These are phyloP conservation scores for Chaenodraco wilsoni DNA, from an alignment of 2,797 vertebrate genomes.

Conservation along the genomic window DNA sequence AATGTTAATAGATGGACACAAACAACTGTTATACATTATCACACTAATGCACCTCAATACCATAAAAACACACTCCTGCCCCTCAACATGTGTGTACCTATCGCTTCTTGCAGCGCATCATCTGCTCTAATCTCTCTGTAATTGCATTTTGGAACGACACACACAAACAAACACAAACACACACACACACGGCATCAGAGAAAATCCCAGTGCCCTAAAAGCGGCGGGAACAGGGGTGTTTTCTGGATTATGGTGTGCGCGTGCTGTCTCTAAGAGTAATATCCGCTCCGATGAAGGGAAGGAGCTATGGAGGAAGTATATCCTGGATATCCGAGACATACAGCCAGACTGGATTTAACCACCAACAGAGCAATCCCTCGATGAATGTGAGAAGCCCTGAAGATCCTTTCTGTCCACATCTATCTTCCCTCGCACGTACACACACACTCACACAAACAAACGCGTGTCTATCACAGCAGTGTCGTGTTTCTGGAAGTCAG, in stretches of 20 bases:
- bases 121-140: constrained; percentile 63
- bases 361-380: constrained; percentile 53
- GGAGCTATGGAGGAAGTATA: constrained; percentile 43
- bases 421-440: constrained; percentile 33
- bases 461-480: constrained; percentile 59
- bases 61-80: constrained; percentile 8
- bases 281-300: constrained; percentile 47
- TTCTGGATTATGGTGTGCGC: constrained; percentile 58
- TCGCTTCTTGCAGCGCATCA: constrained; percentile 47
- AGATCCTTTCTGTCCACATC: constrained; percentile 55
- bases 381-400: constrained; percentile 47
- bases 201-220: constrained; percentile 46
- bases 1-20: neutral
- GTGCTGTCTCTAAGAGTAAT: constrained; percentile 56
- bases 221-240: constrained; percentile 48
- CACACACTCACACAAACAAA: constrained; percentile 22
- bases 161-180: constrained; percentile 29
- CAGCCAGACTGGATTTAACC: constrained; percentile 55
- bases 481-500: constrained; percentile 78
- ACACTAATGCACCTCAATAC: neutral
- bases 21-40: neutral
- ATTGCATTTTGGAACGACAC: constrained; percentile 54
- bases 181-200: constrained; percentile 43
- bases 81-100: constrained; percentile 40
- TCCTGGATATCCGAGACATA: constrained; percentile 52